phyloP scores from a whole-genome alignment of 64 coral and sea anemone genomes.

The Cladopsammia gracilis region DNA sequence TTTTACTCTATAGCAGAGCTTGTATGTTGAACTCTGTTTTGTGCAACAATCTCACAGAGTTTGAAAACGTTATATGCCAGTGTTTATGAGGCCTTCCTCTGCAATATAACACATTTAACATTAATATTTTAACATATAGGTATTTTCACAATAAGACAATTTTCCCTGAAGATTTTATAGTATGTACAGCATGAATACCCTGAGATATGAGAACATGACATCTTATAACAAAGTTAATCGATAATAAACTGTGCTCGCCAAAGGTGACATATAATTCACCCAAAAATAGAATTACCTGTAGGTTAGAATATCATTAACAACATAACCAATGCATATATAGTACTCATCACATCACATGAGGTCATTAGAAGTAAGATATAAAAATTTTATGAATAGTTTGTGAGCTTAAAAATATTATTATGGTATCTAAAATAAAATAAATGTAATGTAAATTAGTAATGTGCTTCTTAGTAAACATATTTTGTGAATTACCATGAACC shows the following conservation, averaged over 20 bases:
- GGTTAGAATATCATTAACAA: too few species aligned
- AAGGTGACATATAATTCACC: neutral
- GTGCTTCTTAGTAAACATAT: too few species aligned
- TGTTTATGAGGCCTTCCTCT: neutral
- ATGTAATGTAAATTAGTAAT: too few species aligned
- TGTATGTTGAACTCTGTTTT: neutral
- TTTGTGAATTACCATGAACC: too few species aligned
- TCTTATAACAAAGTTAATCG: neutral
- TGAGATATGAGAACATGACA: neutral
- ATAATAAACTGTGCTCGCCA: neutral
- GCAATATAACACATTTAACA: constrained; percentile 13
- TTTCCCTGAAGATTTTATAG: neutral
- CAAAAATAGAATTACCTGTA: neutral
- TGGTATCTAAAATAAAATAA: too few species aligned
- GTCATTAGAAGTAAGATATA: too few species aligned
- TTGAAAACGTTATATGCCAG: neutral
- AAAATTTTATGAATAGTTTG: too few species aligned
- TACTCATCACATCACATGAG: too few species aligned
- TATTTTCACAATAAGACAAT: neutral
- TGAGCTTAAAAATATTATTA: too few species aligned
- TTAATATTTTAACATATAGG: neutral
- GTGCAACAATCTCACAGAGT: neutral
- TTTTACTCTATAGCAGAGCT: neutral
- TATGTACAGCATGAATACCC: too few species aligned
- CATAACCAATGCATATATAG: too few species aligned